Percentiles rank a stretch among this genome's conserved stretches.
Evolutionary conservation across 1,140 invertebrate species (phyloP).

Genomic region (Eueides isabella): DNA sequence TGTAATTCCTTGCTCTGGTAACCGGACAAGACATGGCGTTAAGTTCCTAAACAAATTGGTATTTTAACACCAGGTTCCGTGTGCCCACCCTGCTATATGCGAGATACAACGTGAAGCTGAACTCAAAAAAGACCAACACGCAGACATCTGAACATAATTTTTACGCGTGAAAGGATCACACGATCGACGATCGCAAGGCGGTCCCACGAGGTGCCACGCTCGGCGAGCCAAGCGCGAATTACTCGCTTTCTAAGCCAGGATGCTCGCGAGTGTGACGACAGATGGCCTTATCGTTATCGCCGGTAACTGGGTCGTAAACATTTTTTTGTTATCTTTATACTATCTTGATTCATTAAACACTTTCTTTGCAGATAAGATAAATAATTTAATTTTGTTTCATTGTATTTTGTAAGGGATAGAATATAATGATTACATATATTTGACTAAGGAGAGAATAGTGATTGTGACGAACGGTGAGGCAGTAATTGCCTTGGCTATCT

Average conservation of each 20-base stretch:
- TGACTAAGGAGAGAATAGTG: background rate
- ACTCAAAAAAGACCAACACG: background rate
- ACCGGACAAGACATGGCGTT: too few relatives aligned
- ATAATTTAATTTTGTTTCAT: background rate
- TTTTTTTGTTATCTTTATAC: slow-evolving; percentile 11
- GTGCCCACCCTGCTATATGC: too few relatives aligned
- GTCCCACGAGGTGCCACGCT: slow-evolving; percentile 51
- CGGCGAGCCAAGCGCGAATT: slow-evolving; percentile 56
- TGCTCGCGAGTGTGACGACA: slow-evolving; percentile 43
- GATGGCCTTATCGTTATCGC: slow-evolving; percentile 34
- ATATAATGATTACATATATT: background rate
- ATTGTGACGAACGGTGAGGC: too few relatives aligned
- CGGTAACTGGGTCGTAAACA: slow-evolving; percentile 31
- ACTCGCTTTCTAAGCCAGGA: slow-evolving; percentile 68
- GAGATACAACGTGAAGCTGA: too few relatives aligned
- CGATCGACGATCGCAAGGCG: slow-evolving; percentile 61
- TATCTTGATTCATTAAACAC: background rate
- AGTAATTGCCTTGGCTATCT: too few relatives aligned
- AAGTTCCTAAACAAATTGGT: too few relatives aligned
- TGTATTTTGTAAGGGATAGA: background rate
- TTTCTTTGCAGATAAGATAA: background rate
- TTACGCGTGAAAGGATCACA: slow-evolving; percentile 53
- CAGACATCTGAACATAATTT: background rate
- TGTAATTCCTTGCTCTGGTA: too few relatives aligned
- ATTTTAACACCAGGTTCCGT: too few relatives aligned